Conservation (phyloP, 2,797 vertebrate species). For the Rhadinocentrus ornatus region DNA sequence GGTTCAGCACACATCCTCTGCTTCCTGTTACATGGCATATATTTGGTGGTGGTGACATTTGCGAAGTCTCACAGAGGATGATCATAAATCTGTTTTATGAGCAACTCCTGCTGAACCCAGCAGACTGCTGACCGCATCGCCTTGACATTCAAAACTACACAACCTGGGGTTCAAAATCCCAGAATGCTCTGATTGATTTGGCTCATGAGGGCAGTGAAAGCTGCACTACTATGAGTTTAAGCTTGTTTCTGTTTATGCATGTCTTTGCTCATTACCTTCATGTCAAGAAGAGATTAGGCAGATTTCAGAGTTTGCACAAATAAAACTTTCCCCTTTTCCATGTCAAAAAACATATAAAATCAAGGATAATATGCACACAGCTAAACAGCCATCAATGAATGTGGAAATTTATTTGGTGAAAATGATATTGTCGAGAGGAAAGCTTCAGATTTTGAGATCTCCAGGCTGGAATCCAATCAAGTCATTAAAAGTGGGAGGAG, state of each 20-base stretch:
- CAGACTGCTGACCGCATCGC: constrained; percentile 39
- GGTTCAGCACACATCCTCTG: constrained; percentile 7
- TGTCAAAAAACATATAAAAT: background rate
- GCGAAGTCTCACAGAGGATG: constrained; percentile 30
- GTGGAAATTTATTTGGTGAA: constrained; percentile 6
- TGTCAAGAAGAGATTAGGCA: constrained; percentile 41
- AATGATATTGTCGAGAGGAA: background rate
- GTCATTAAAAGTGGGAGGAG: constrained; percentile 61
- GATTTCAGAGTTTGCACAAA: background rate
- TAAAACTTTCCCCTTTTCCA: background rate
- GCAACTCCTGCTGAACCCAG: constrained; percentile 31
- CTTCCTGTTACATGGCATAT: constrained; percentile 34
- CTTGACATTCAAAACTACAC: constrained; percentile 49
- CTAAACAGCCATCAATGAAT: constrained; percentile 3
- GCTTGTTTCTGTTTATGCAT: constrained; percentile 45
- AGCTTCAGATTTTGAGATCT: constrained; percentile 17
- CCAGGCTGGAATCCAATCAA: constrained; percentile 69
- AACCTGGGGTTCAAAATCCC: constrained; percentile 26
- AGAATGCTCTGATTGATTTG: constrained; percentile 50
- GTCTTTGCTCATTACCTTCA: constrained; percentile 48
- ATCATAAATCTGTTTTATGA: constrained; percentile 65
- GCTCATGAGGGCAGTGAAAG: constrained; percentile 52
- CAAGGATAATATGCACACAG: background rate
- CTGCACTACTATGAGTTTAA: constrained; percentile 28
- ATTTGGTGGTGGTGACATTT: constrained; percentile 41